phyloP scores from a whole-genome alignment of 2,888 invertebrate genomes.

The Drosophila macrospina region DNA sequence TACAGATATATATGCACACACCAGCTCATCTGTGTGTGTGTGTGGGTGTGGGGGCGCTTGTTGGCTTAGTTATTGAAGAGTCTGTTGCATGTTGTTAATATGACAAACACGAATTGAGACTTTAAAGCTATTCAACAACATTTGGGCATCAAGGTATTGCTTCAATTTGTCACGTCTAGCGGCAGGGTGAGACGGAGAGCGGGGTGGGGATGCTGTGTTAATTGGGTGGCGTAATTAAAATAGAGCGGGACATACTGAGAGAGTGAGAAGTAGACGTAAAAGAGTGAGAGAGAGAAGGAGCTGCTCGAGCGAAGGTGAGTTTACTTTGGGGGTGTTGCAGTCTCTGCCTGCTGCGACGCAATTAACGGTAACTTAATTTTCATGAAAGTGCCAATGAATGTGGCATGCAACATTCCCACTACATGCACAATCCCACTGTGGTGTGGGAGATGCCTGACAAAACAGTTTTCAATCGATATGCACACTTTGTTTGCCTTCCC shows the following conservation, averaged over 20 bases:
- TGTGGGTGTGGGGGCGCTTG: slow-evolving; percentile 69
- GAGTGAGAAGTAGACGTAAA: background rate
- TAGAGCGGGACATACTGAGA: slow-evolving; percentile 23
- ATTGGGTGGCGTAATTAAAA: slow-evolving; percentile 75
- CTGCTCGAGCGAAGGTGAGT: slow-evolving; percentile 11
- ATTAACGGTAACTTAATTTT: slow-evolving; percentile 73
- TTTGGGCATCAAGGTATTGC: slow-evolving; percentile 44
- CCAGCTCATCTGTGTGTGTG: slow-evolving; percentile 9
- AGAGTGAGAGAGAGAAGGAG: background rate
- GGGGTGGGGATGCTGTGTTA: slow-evolving; percentile 45
- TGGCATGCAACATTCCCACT: slow-evolving; percentile 47
- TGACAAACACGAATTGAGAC: slow-evolving; percentile 67
- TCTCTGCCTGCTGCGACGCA: slow-evolving; percentile 45
- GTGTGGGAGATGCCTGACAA: slow-evolving; percentile 46
- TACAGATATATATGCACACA: slow-evolving; percentile 28
- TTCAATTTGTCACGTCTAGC: slow-evolving; percentile 59
- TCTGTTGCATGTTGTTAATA: slow-evolving; percentile 59
- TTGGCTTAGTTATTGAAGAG: slow-evolving; percentile 63
- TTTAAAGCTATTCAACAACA: slow-evolving; percentile 42
- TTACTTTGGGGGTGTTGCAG: slow-evolving; percentile 18
- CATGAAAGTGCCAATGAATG: slow-evolving; percentile 64
- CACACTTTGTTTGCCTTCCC: slow-evolving; percentile 63
- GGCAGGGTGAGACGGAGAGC: background rate
- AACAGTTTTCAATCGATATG: slow-evolving; percentile 37
- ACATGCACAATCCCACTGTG: background rate